A percentile compares a stretch with the other conserved stretches of the same genome.
phyloP scores from a whole-genome alignment of 2,888 invertebrate species.

The Sarcophaga caerulescens region DNA sequence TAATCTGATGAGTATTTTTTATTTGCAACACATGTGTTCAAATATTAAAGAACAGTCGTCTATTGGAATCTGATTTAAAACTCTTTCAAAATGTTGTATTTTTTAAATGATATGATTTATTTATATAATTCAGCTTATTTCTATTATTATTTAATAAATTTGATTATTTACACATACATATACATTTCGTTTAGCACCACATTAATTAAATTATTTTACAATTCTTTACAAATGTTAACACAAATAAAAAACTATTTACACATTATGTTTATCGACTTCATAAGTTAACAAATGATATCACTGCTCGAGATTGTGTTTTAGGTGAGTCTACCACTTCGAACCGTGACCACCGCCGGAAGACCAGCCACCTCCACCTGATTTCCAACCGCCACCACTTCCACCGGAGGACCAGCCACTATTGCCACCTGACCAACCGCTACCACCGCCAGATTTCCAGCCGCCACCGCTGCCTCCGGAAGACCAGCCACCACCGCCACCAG shows the following conservation, averaged over 20 bases:
- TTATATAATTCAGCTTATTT: conserved; percentile 53
- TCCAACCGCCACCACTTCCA: conserved; percentile 63
- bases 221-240: conserved; percentile 9
- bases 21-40: no score
- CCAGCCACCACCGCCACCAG: conserved; percentile 67
- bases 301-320: conserved; percentile 18
- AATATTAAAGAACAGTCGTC: no score
- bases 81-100: background rate
- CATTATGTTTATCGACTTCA: background rate
- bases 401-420: conserved; percentile 56
- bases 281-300: conserved; percentile 48
- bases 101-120: background rate
- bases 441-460: conserved; percentile 69
- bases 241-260: conserved; percentile 49
- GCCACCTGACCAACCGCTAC: conserved; percentile 68
- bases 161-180: conserved; percentile 62
- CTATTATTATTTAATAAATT: conserved; percentile 59
- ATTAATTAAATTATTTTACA: conserved; percentile 19
- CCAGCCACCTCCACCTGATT: conserved; percentile 52
- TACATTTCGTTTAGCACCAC: conserved; percentile 43
- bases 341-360: conserved; percentile 60
- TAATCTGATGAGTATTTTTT: no score
- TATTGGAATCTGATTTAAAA: no score
- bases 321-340: conserved; percentile 68
- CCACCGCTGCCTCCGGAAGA: conserved; percentile 67